Base-by-base conservation (phyloP, 2,797 vertebrate genomes). In the Leucoraja ocellata region DNA sequence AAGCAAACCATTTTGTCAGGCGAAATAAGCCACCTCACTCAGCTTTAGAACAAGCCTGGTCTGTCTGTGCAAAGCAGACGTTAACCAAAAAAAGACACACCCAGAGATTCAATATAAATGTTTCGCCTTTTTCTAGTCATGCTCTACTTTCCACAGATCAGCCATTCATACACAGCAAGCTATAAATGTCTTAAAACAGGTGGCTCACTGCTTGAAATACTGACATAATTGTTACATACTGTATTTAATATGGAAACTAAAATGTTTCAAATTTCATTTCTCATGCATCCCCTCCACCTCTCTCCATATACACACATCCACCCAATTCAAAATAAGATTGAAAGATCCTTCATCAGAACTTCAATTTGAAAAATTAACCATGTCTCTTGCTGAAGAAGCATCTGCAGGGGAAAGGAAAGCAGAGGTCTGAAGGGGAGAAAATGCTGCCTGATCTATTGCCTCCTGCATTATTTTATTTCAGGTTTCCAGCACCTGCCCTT, bases 71-170 rank as follows among this genome's bases (percentile, higher is more conserved):
- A 39, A 91, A 21, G 68, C 88, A 73, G 68, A 46, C 65, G 23
- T 78, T 36, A 84, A 84, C 81, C 28, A 84, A 6, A 91, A 68
- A 91, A 91, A 39, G 90, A 74, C 68, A 91, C 88, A 74, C 90
- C 90, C 90, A 54, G 32, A 91, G n/a, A 91, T 91, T 71, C 68
- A 46, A 91, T 73, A 74, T 71, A 71, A 61, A 61, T 86, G 63
- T 10, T 36, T 23, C 39, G 23, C 21, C 21, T 23, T 23, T 91
- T 74, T 74, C 10, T 91, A 39, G 68, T 11, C 65, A 18, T 39
- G 36, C 36, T 91, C 39, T 25, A 91, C 32, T 73, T 71, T 68
- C 36, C 68, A 90, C n/a, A 91, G 36, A 74, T 73, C 68, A 91
- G 36, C 90, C 54, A 91, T 91, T 73, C 65, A 91, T 28, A 73